A percentile compares a stretch with the other conserved stretches of the same genome.
phyloP scores from a whole-genome alignment of 2,888 invertebrate species.

The Hyposoter didymator region DNA sequence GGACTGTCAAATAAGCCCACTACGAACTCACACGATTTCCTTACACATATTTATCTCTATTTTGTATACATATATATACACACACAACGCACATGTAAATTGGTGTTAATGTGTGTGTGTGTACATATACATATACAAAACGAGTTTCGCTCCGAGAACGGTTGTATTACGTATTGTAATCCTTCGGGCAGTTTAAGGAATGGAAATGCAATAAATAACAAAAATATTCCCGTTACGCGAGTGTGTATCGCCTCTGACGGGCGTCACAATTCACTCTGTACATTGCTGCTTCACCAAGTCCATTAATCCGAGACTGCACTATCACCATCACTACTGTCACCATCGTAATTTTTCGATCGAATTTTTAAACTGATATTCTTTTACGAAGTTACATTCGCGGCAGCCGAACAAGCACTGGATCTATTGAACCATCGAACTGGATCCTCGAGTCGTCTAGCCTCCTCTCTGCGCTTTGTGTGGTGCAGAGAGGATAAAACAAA shows the following conservation, averaged over 20 bases:
- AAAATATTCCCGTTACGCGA: slow-evolving; percentile 58
- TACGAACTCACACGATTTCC: slow-evolving; percentile 38
- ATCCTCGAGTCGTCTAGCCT: slow-evolving; percentile 42
- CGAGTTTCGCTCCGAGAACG: slow-evolving; percentile 31
- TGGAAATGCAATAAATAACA: slow-evolving; percentile 27
- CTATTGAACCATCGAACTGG: slow-evolving; percentile 34
- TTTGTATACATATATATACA: slow-evolving; percentile 31
- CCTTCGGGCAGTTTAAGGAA: slow-evolving; percentile 30
- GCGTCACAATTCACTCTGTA: slow-evolving; percentile 54
- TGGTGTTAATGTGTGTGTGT: neutral
- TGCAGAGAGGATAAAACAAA: slow-evolving; percentile 56
- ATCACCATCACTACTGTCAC: slow-evolving; percentile 60
- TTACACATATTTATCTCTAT: slow-evolving; percentile 20
- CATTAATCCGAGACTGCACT: slow-evolving; percentile 61
- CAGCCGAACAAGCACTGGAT: slow-evolving; percentile 65
- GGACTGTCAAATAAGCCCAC: slow-evolving; percentile 65
- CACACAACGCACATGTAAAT: slow-evolving; percentile 31
- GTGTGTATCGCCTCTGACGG: slow-evolving; percentile 39
- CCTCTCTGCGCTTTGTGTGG: slow-evolving; percentile 39
- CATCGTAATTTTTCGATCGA: slow-evolving; percentile 21
- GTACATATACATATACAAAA: slow-evolving; percentile 31
- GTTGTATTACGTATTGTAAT: slow-evolving; percentile 6
- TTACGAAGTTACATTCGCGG: slow-evolving; percentile 51
- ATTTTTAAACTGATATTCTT: neutral
- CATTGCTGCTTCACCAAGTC: slow-evolving; percentile 54